Evolutionary conservation across 53 echinoderm and acorn worm genomes (phyloP), one percentile per base, ranked within the genome.

Genomic region (Zoroaster sp.): DNA sequence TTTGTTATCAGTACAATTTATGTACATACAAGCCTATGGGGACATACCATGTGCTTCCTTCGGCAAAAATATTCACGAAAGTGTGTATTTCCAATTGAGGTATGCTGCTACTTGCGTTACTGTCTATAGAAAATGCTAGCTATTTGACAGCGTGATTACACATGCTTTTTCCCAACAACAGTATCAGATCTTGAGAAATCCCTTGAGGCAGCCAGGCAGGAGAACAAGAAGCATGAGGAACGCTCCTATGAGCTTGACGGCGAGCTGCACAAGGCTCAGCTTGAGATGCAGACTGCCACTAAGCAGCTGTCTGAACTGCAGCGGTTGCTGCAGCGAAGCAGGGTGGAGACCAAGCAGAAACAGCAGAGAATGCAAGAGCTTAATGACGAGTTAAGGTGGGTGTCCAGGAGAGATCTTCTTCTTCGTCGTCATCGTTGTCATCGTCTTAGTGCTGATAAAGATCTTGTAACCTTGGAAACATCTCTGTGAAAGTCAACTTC

Each of bases 291-390:
- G 63, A 94, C 88, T 4, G 94, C 98, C 4, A 81, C 93, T 40
- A 81, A 78, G 41, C 98, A 98, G 77, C 88, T 98, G n/a, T 91
- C 94, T 20, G 93, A 98, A 13, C 93, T 95, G 35, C 98, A 97
- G 40, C 69, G 91, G 13, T 83, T 94, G 34, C 93, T 98, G 31
- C 95, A 97, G 66, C 95, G 88, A 33, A 97, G 95, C 85, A 89
- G 92, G 92, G 74, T 94, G 2, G 95, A 96, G 82, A 88, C 89
- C 21, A 94, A 91, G 43, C 90, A 91, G 36, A 92, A 93, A 52
- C 92, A 97, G 41, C 89, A 96, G 34, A 66, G 83, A 28, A 89
- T 95, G 28, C 81, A 92, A 69, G 93, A 95, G 83, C 89, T 97
- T 2, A 90, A 75, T 77, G 89, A 92, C 21, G 91, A 94, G 35